Evolutionary conservation across 1,140 invertebrate species (phyloP).

Genomic region (Panulirus ornatus): DNA sequence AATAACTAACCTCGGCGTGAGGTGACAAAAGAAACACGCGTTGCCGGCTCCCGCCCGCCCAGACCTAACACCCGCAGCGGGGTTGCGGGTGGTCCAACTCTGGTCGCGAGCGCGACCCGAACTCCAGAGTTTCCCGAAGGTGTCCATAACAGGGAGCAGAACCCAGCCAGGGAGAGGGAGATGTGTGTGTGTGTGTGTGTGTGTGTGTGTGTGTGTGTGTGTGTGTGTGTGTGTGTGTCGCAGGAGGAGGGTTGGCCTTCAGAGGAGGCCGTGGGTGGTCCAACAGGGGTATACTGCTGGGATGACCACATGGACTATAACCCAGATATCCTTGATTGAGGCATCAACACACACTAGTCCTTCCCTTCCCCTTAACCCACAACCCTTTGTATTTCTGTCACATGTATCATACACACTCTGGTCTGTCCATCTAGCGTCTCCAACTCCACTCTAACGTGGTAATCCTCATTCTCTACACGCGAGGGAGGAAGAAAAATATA

Average conservation of each 20-base stretch:
- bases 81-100: constrained; percentile 1
- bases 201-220: not conserved
- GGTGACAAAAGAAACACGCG: constrained; percentile 56
- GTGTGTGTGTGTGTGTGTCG: not conserved
- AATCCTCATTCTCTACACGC: not conserved
- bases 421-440: not conserved
- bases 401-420: constrained; percentile 21
- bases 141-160: not conserved
- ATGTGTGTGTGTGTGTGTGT: not conserved
- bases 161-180: not conserved
- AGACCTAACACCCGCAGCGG: not conserved
- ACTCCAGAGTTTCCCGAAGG: not conserved
- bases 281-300: not conserved
- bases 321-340: constrained; percentile 58
- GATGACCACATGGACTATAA: constrained; percentile 6
- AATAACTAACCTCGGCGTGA: constrained; percentile 40
- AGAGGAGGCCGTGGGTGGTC: constrained; percentile 39
- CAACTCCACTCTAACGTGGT: not conserved
- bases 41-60: constrained; percentile 1
- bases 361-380: not conserved
- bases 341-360: constrained; percentile 42
- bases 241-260: not conserved
- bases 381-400: constrained; percentile 13
- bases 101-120: not conserved
- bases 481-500: not conserved